A percentile compares a stretch with the other conserved stretches of the same genome.
phyloP scores from a whole-genome alignment of 1,140 invertebrate genomes.

The Leptoteleia sp. region DNA sequence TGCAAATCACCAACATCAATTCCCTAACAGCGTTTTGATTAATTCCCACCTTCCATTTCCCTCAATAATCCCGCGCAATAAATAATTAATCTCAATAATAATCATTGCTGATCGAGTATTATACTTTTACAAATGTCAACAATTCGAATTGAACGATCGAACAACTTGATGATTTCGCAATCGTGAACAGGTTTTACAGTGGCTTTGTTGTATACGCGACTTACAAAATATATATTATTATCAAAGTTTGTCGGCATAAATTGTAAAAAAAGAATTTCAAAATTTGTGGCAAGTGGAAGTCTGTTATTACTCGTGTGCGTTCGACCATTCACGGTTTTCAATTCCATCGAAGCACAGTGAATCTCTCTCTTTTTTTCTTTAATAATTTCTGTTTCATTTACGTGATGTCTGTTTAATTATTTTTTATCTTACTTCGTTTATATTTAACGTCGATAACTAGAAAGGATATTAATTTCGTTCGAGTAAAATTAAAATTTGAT shows the following conservation, averaged over 20 bases:
- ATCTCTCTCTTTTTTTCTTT: slow-evolving; percentile 16
- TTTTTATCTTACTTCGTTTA: too few species aligned
- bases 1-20: slow-evolving; percentile 43
- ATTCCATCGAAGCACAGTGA: slow-evolving; percentile 26
- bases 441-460: too few species aligned
- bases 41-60: slow-evolving; percentile 5
- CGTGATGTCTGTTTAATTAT: too few species aligned
- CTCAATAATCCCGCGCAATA: background rate
- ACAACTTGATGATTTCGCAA: slow-evolving; percentile 43
- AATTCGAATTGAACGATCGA: slow-evolving; percentile 37
- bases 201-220: slow-evolving; percentile 25
- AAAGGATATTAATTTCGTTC: too few species aligned
- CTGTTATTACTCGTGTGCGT: slow-evolving; percentile 44
- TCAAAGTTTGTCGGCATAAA: slow-evolving; percentile 31
- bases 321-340: slow-evolving; percentile 18
- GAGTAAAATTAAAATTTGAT: too few species aligned
- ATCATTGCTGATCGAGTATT: slow-evolving; percentile 46
- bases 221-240: slow-evolving; percentile 47
- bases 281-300: slow-evolving; percentile 36
- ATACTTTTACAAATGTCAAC: slow-evolving; percentile 40
- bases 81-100: slow-evolving; percentile 47
- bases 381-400: too few species aligned
- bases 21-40: slow-evolving; percentile 36
- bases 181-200: slow-evolving; percentile 46
- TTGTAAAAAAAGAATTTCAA: slow-evolving; percentile 46